Conservation (phyloP, 2,113 vertebrate species). For the Rhea pennata region DNA sequence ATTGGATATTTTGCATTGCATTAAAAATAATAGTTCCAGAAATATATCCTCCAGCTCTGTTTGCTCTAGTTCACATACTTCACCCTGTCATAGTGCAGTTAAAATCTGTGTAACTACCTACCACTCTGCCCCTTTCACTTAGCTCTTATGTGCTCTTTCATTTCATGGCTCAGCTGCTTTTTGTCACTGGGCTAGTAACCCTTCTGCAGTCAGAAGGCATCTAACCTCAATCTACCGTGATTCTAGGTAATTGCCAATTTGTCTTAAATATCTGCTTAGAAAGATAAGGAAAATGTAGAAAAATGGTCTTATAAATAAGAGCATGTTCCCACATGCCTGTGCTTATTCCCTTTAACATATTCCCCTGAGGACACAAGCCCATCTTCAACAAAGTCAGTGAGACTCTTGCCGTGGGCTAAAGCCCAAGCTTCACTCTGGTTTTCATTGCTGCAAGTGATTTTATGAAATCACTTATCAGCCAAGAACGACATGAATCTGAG, state of each 20-base stretch:
- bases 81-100: neutral
- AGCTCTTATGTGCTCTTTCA: neutral
- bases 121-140: neutral
- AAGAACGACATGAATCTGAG: neutral
- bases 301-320: neutral
- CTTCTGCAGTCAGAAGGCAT: neutral
- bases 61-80: conserved; percentile 7
- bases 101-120: neutral
- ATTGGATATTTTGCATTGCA: neutral
- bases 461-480: neutral
- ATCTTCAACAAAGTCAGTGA: neutral
- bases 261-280: neutral
- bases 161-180: neutral
- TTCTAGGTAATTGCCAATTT: neutral
- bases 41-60: neutral
- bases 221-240: neutral
- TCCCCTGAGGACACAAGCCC: neutral
- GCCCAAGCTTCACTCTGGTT: neutral
- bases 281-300: neutral
- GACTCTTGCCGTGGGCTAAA: accelerated
- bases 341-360: neutral
- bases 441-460: neutral
- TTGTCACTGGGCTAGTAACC: neutral
- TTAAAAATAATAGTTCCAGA: conserved; percentile 26
- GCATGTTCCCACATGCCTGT: neutral